Conservation (phyloP, 2,113 vertebrate species). For the Perca fluviatilis region DNA sequence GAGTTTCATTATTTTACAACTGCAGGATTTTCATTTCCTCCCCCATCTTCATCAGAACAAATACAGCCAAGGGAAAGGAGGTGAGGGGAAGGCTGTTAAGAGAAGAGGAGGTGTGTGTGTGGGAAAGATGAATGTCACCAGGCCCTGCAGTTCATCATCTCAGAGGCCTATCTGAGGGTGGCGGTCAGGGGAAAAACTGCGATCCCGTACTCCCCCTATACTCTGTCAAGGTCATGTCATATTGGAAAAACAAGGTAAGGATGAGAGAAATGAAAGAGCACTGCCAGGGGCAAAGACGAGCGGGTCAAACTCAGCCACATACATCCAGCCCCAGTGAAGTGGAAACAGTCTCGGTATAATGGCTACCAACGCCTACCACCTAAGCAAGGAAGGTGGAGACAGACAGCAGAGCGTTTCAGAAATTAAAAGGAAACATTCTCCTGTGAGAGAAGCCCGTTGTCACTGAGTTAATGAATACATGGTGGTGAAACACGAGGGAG, state of each 20-base stretch:
- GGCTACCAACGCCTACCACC: constrained; percentile 11
- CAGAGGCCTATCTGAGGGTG: constrained; percentile 66
- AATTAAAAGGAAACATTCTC: constrained; percentile 45
- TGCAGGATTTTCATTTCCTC: constrained; percentile 30
- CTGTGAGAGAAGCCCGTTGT: constrained; percentile 41
- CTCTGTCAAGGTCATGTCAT: constrained; percentile 79
- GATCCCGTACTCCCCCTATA: constrained; percentile 52
- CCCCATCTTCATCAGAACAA: constrained; percentile 13
- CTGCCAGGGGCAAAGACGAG: constrained; percentile 42
- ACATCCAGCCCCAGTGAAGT: constrained; percentile 38
- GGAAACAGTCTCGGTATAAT: constrained; percentile 16
- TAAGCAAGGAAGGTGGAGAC: constrained; percentile 9
- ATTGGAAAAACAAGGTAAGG: constrained; percentile 57
- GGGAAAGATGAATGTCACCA: constrained; percentile 79
- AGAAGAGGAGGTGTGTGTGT: constrained; percentile 48
- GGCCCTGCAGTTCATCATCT: constrained; percentile 81
- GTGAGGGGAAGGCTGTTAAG: constrained; percentile 17
- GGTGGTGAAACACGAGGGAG: constrained; percentile 38
- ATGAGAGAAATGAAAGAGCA: constrained; percentile 46
- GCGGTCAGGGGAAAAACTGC: constrained; percentile 66
- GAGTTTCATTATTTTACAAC: constrained; percentile 11
- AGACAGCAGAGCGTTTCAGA: constrained; percentile 10
- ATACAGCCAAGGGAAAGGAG: constrained; percentile 13
- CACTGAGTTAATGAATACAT: constrained; percentile 44
- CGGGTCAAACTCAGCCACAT: constrained; percentile 47